Evolutionary conservation across 2,797 vertebrate species (phyloP), one percentile per base, ranked within the genome.

Genomic region (Tragelaphus oryx): DNA sequence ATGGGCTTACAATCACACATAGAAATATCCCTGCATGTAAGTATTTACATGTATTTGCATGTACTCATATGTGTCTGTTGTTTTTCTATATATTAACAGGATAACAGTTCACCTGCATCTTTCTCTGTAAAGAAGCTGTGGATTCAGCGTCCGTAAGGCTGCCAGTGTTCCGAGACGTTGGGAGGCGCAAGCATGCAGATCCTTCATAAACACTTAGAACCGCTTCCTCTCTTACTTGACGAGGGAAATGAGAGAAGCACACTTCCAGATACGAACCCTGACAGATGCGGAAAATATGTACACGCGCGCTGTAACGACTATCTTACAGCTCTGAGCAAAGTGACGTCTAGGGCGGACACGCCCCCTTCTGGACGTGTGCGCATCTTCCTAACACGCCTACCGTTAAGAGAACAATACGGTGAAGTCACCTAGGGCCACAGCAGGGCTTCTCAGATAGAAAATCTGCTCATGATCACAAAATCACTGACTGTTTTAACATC

Each of bases 241-340:
- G 97, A 95, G 94, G 97, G 97, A 97, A 97, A 97, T 18, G 95
- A 97, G 96, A 98, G 98, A 98, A 98, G 98, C 98, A 98, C 98
- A 98, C 98, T 98, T 98, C 98, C 98, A 98, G 98, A 97, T 97
- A 97, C 96, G 98, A 98, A 98, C 97, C 97, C 97, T 97, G 98
- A 98, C 96, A 96, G 97, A 98, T 0, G 85, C 98, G 98, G 98
- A 98, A 98, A 95, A 97, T 98, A 98, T 98, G 98, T 98, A 98
- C 98, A 98, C 97, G 98, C 95, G 92, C 93, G 96, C 98, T 98
- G 98, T 96, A 98, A 97, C 92, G 96, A 98, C 96, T 98, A 98
- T 98, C 98, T 98, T 98, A 98, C 98, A 98, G 97, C 97, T 98
- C 97, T 97, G 98, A 98, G 98, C 97, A 98, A 98, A 98, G 98